Percentiles rank a stretch among this genome's conserved stretches.
phyloP scores from a whole-genome alignment of 92 coral and sea anemone genomes.

The Blastomussa wellsi region DNA sequence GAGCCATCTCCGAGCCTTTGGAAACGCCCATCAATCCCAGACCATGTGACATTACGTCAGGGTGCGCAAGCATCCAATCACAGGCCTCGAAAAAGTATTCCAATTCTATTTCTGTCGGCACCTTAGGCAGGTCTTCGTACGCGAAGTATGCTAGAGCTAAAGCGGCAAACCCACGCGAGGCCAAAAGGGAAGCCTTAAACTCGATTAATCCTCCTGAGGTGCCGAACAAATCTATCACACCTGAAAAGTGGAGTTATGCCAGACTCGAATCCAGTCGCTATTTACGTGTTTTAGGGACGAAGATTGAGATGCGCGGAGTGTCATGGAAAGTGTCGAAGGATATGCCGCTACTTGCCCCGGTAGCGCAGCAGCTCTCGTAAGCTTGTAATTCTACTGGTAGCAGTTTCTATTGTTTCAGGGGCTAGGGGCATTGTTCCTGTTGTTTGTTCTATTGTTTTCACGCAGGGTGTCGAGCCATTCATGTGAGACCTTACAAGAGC shows the following conservation, averaged over 20 bases:
- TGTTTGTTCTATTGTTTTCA: no score
- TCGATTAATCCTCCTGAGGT: constrained; percentile 77
- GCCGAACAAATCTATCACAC: constrained; percentile 80
- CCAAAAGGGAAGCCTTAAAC: constrained; percentile 81
- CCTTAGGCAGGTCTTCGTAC: constrained; percentile 69
- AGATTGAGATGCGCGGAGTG: no score
- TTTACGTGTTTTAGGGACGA: no score
- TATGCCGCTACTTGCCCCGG: no score
- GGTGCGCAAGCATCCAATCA: constrained; percentile 64
- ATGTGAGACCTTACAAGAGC: no score
- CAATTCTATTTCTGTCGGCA: constrained; percentile 51
- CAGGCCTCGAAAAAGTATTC: constrained; percentile 81
- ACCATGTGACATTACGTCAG: constrained; percentile 57
- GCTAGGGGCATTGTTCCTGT: no score
- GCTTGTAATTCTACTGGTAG: no score
- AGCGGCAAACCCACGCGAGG: constrained; percentile 78
- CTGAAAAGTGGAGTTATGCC: constrained; percentile 29
- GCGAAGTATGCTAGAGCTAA: constrained; percentile 77
- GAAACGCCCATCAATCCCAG: constrained; percentile 82
- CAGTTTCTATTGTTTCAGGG: no score
- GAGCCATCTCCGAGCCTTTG: constrained; percentile 69
- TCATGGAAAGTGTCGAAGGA: no score
- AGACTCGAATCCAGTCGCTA: no score
- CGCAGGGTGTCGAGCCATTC: no score
- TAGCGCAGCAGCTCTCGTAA: no score